These are phyloP conservation scores for Meiosimyza platycephala DNA, from an alignment of 2,888 invertebrate genomes.

Conservation along the genomic window DNA sequence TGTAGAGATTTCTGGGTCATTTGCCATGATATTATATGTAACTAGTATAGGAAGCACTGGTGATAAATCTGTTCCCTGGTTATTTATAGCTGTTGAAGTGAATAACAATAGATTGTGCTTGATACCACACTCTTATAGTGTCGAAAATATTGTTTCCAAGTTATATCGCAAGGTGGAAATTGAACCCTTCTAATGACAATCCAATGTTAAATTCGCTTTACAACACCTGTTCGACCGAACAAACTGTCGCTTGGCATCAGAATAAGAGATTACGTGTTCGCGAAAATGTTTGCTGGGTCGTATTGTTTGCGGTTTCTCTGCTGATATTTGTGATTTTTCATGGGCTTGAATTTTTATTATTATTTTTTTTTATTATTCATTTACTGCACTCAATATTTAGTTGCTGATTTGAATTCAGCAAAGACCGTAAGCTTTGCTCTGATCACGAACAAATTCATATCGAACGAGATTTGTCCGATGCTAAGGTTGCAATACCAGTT, in stretches of 20 bases:
- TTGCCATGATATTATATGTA: too few species aligned
- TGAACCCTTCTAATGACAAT: background rate
- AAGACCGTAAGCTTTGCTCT: background rate
- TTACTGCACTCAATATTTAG: background rate
- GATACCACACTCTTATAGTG: too few species aligned
- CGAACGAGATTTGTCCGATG: conserved; percentile 5
- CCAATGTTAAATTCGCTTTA: background rate
- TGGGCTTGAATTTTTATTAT: background rate
- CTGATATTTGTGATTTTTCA: background rate
- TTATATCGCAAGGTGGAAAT: too few species aligned
- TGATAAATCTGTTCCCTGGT: too few species aligned
- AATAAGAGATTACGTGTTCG: too few species aligned
- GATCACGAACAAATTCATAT: background rate
- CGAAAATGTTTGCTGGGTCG: background rate
- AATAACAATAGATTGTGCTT: too few species aligned
- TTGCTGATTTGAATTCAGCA: background rate
- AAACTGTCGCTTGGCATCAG: too few species aligned
- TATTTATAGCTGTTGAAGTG: too few species aligned
- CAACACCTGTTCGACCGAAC: background rate
- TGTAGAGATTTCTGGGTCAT: too few species aligned
- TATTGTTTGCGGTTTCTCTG: background rate
- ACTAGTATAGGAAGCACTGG: too few species aligned
- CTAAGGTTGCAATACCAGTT: background rate
- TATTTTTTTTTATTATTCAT: background rate
- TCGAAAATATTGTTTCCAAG: too few species aligned